These are phyloP conservation scores for Trachops cirrhosus DNA, from an alignment of 2,797 vertebrate genomes.

Conservation along the genomic window DNA sequence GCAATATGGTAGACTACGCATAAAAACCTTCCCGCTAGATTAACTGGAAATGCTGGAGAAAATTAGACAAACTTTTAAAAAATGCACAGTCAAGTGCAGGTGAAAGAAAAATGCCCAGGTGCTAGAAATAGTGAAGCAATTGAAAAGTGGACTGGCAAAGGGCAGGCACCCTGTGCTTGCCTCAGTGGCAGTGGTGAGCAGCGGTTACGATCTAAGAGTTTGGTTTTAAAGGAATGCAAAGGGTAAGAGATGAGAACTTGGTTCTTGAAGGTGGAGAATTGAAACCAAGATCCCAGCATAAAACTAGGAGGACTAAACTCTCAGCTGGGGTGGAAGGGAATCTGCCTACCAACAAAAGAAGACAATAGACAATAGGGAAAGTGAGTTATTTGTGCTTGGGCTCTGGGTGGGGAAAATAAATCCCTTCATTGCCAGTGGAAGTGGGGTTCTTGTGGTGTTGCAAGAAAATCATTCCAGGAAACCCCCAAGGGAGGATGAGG, in stretches of 20 bases:
- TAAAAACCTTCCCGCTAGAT: not conserved
- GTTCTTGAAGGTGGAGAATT: not conserved
- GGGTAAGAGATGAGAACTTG: not conserved
- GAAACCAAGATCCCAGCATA: not conserved
- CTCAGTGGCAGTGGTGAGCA: not conserved
- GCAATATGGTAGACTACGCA: not conserved
- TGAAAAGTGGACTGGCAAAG: not conserved
- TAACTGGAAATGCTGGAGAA: not conserved
- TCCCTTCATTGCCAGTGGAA: not conserved
- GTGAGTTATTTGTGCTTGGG: not conserved
- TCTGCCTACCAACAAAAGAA: not conserved
- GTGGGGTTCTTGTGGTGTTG: not conserved
- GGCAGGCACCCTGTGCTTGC: not conserved
- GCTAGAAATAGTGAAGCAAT: not conserved
- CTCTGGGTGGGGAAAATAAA: not conserved
- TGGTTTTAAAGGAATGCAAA: not conserved
- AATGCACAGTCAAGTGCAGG: not conserved
- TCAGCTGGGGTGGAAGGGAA: not conserved
- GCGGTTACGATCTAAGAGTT: not conserved
- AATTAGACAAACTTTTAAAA: not conserved
- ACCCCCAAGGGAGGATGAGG: not conserved
- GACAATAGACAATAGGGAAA: not conserved
- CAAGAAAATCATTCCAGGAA: not conserved
- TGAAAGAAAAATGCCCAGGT: constrained; percentile 32
- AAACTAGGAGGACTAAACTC: not conserved